Base-by-base conservation (phyloP, 2,113 vertebrate genomes). In the Campylomormyrus numenius region DNA sequence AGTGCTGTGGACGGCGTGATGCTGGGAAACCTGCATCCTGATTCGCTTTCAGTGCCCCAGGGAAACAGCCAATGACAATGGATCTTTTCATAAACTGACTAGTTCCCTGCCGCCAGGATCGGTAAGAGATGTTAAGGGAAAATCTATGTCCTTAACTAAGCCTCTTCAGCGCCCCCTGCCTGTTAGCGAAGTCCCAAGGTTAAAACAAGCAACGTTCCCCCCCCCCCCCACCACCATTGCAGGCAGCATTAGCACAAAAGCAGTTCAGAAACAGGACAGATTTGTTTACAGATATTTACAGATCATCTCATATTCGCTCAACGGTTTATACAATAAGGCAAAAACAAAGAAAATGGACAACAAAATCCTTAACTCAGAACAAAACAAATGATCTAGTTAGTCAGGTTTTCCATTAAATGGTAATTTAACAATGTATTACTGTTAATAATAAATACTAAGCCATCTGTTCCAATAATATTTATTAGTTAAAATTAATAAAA, bases 401-500 rank as follows among this genome's bases (percentile, higher is more conserved):
- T 56, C 24, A 50, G 13, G 48, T 52, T 56, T 90, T 70, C 24
- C 80, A 46, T n/a, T 90, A 70, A 56, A 88, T 52, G 45, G 46
- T 87, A 90, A 89, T 89, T 56, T 9, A 56, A 90, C 21, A 21
- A 92, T 2, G 50, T 39, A 88, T 90, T 85, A 89, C 85, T 88
- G 92, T 90, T 46, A 74, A 89, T 74, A 35, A 74, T 85, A 85
- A 85, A 89, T 48, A 83, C 24, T 93, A 90, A 91, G 53, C 35
- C 88, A 90, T n/a, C 62, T 85, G 86, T 90, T 90, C 35, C 5
- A 80, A 53, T 88, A 90, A 35, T 66, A 10, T 8, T 70, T n/a
- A 86, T 52, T 91, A 50, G 90, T 39, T 90, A 93, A 93, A 93
- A 88, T 19, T 3, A 89, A 90, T 80, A 53, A 89, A 93, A 94